Conservation (phyloP, 2,888 invertebrate genomes). For the Tachina lurida region DNA sequence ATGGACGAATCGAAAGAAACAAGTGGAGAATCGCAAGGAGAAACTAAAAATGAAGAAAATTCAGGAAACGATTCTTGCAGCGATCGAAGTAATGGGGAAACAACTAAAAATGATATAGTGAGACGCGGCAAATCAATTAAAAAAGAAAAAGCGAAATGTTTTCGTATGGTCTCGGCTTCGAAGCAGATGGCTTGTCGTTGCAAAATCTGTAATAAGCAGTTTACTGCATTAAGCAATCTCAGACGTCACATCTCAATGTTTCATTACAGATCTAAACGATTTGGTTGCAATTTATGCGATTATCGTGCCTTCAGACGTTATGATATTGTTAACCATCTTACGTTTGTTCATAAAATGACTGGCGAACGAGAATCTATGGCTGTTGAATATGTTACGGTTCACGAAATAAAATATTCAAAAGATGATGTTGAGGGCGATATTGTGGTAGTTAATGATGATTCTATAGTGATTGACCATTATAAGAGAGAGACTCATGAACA, state of each 20-base stretch:
- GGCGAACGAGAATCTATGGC: conserved; percentile 84
- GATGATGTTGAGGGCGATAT: conserved; percentile 81
- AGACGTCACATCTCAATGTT: conserved; percentile 83
- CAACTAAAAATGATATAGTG: background rate
- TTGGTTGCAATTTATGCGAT: conserved; percentile 89
- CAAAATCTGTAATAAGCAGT: conserved; percentile 82
- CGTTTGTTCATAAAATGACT: conserved; percentile 85
- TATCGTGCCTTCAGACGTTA: conserved; percentile 87
- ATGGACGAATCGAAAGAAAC: conserved; percentile 74
- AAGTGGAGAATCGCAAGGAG: conserved; percentile 55
- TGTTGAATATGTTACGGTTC: conserved; percentile 79
- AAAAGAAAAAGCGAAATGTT: conserved; percentile 55
- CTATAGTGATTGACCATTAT: conserved; percentile 21
- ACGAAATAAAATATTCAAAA: conserved; percentile 79
- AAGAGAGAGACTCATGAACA: conserved; percentile 2
- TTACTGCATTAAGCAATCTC: conserved; percentile 81
- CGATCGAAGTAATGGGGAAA: conserved; percentile 15
- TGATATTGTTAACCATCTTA: conserved; percentile 87
- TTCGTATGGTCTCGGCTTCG: conserved; percentile 60
- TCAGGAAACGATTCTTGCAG: background rate
- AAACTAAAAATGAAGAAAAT: background rate
- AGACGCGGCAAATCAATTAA: conserved; percentile 38
- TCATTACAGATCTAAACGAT: conserved; percentile 85
- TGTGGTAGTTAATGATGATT: conserved; percentile 77
- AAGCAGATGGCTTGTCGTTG: conserved; percentile 80